Evolutionary conservation across 2,888 invertebrate genomes (phyloP), one percentile per base, ranked within the genome.

Genomic region (Abrostola tripartita): DNA sequence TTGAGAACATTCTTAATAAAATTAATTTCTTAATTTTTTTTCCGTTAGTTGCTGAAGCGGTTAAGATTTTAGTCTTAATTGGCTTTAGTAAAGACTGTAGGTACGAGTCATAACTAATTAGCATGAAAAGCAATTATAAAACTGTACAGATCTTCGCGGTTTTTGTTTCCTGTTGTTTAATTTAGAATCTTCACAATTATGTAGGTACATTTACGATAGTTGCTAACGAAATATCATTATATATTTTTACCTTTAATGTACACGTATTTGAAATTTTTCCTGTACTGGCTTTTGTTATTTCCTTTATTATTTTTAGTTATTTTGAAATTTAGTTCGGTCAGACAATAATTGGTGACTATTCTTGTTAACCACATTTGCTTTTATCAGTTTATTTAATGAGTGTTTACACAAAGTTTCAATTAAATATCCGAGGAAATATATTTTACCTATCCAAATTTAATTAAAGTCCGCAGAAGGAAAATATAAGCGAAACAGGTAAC

Each of bases 101-200:
- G 38, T 57, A 56, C 36, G 71, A 71, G 71, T 68, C 65, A 79
- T 63, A 76, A 61, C 74, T 76, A 74, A 78, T 76, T 74, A 76
- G 67, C 65, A 64, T 64, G 63, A 76, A 76, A 76, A 74, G 68
- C 68, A 76, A 78, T 74, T 68, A 75, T 64, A 79, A 68, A 76
- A 74, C 61, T 64, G 24, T 24, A 74, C 50, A 53, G 68, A 79
- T 78, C 77, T 65, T 50, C 52, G 52, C 52, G 52, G 58, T 49
- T 63, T 56, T 51, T 54, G 70, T 76, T 81, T 82, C 82, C 82
- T 82, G 82, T 81, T 81, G 76, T 62, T 67, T 67, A 61, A 57
- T 56, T 53, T 60, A 54, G 63, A 63, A 70, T 79, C 79, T 71
- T 77, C 52, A 58, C 61, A 69, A 71, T 74, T 74, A 24, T 24